Evolutionary conservation across 2,797 vertebrate species (phyloP).

Genomic region (Knipowitschia caucasica): DNA sequence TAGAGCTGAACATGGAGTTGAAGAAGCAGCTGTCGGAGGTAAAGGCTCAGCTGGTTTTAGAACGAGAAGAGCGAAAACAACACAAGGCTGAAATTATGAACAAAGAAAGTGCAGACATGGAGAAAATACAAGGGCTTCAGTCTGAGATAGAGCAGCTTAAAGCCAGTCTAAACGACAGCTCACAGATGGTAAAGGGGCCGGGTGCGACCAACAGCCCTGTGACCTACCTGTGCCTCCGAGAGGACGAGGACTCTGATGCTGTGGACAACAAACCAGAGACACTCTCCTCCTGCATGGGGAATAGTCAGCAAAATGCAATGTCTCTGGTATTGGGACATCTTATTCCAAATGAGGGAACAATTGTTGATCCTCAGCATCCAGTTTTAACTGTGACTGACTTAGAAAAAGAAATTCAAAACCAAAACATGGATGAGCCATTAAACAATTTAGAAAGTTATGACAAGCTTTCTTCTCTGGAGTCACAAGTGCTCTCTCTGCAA

Average conservation of each 20-base stretch:
- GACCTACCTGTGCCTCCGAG: slow-evolving; percentile 61
- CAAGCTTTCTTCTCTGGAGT: slow-evolving; percentile 22
- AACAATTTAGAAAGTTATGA: slow-evolving; percentile 1
- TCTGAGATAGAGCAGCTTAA: slow-evolving; percentile 66
- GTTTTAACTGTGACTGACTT: slow-evolving; percentile 10
- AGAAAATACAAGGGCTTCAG: slow-evolving; percentile 63
- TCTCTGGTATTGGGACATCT: slow-evolving; percentile 46
- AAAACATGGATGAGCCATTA: slow-evolving; percentile 11
- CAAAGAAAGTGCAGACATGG: slow-evolving; percentile 26
- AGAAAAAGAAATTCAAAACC: slow-evolving; percentile 6
- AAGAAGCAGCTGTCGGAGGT: slow-evolving; percentile 64
- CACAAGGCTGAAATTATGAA: slow-evolving; percentile 55
- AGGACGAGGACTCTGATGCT: slow-evolving; percentile 57
- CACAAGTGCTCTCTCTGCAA: slow-evolving; percentile 62
- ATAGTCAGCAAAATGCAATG: slow-evolving; percentile 61
- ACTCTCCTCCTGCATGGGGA: slow-evolving; percentile 60
- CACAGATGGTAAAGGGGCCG: slow-evolving; percentile 40
- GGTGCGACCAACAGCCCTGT: slow-evolving; percentile 55
- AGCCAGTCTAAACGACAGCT: slow-evolving; percentile 19
- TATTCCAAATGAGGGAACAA: slow-evolving; percentile 37
- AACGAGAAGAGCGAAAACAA: slow-evolving; percentile 61
- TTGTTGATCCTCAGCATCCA: slow-evolving; percentile 17
- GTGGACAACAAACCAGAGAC: slow-evolving; percentile 42
- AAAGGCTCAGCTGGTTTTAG: slow-evolving; percentile 67
- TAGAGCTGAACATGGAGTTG: slow-evolving; percentile 63